These are phyloP conservation scores for Ostrea denselamellosa DNA, from an alignment of 1,140 invertebrate genomes.

Conservation along the genomic window DNA sequence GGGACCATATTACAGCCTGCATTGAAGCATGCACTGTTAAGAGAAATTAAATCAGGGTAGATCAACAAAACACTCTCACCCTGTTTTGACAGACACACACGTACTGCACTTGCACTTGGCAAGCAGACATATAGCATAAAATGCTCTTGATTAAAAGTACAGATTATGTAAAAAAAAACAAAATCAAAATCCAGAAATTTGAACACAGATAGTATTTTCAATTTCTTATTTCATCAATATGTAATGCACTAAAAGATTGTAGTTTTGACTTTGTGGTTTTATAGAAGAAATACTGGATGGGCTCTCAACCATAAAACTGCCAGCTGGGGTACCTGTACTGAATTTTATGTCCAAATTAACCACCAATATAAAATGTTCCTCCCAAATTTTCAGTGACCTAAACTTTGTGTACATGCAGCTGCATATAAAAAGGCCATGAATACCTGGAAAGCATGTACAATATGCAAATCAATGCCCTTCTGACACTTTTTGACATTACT, in stretches of 20 bases:
- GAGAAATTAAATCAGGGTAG: slow-evolving; percentile 24
- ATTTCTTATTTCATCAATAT: not conserved
- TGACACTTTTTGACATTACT: slow-evolving; percentile 1
- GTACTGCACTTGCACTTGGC: not conserved
- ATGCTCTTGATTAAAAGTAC: not conserved
- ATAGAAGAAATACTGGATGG: not conserved
- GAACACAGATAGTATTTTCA: not conserved
- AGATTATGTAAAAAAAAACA: not conserved
- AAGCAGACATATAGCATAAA: not conserved
- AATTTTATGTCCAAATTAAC: not conserved
- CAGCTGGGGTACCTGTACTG: not conserved
- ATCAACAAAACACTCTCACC: slow-evolving; percentile 31
- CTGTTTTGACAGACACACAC: not conserved
- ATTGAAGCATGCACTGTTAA: not conserved
- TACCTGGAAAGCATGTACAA: slow-evolving; percentile 3
- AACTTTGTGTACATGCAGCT: slow-evolving; percentile 31
- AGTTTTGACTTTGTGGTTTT: too few species aligned
- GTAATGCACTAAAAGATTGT: not conserved
- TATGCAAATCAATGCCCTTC: slow-evolving; percentile 30
- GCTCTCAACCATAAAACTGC: slow-evolving; percentile 23
- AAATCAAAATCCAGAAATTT: not conserved
- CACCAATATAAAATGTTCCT: not conserved
- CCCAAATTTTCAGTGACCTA: slow-evolving; percentile 1
- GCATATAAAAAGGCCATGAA: not conserved
- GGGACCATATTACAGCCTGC: slow-evolving; percentile 22